Conservation (phyloP, 2,797 vertebrate genomes). For the Pithecia hirsuta region DNA sequence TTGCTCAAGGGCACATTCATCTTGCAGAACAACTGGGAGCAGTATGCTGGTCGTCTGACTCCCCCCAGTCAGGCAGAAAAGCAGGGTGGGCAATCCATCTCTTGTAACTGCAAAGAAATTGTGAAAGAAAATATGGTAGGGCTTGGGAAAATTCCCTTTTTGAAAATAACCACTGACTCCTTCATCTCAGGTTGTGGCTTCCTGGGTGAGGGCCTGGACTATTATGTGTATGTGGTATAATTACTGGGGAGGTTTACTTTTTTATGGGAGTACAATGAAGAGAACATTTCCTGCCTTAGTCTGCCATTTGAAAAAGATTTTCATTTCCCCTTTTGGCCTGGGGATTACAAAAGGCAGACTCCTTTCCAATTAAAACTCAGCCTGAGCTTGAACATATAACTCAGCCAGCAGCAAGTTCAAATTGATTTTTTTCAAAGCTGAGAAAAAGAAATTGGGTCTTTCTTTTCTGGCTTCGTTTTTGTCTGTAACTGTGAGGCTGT, state of each 20-base stretch:
- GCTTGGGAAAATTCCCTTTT: background rate
- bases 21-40: background rate
- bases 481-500: background rate
- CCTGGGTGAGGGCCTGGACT: constrained; percentile 47
- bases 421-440: background rate
- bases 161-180: background rate
- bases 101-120: background rate
- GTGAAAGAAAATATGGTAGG: background rate
- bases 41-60: background rate
- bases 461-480: background rate
- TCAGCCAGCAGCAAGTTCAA: background rate
- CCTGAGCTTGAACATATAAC: background rate
- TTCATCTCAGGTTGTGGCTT: constrained; percentile 14
- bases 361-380: constrained; percentile 69
- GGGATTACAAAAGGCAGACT: constrained; percentile 68
- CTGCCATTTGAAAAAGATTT: constrained; percentile 74
- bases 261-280: constrained; percentile 77
- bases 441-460: background rate
- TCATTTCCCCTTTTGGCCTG: constrained; percentile 77
- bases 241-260: constrained; percentile 67
- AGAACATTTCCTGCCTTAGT: constrained; percentile 81
- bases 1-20: background rate
- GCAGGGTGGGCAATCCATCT: background rate
- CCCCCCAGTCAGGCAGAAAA: background rate
- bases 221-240: constrained; percentile 8